Base-by-base conservation (phyloP, 2,113 vertebrate species). In the Ailurus styani region DNA sequence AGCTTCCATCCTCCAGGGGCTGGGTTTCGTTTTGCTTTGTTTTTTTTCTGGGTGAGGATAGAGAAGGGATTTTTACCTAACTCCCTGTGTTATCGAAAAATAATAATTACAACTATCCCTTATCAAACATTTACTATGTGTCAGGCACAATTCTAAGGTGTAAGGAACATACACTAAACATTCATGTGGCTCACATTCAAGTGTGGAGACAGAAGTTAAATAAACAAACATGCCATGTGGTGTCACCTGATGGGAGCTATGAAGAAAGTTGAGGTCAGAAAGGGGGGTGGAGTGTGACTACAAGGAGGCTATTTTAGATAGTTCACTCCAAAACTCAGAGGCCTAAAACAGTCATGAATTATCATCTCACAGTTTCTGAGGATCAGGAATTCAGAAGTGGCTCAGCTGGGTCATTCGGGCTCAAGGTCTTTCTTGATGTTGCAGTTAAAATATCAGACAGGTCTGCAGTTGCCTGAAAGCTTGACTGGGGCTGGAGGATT, bases 181-280 rank as follows among this genome's bases (percentile, higher is more conserved):
- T 1, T 37, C 82, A 42, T 60, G n/a, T 83, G 78, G 10, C 60
- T 84, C 52, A 70, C 20, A 62, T 68, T 78, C n/a, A n/a, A n/a
- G n/a, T n/a, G n/a, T n/a, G n/a, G n/a, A n/a, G n/a, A n/a, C 3
- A 55, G 64, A 91, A 85, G 75, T 96, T 82, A 96, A 96, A 55
- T 85, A 72, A 86, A 73, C 31, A 82, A 73, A 64, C 21, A 25
- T 37, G 31, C 50, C 62, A 37, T 31, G 25, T 83, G 83, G 8
- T 87, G 75, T 95, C 55, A 87, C 60, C 23, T 62, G 57, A 7
- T 85, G 87, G 81, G 25, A 37, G 11, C n/a, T 90, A 75, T 82
- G 20, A 87, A 47, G 66, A 77, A 89, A 92, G 70, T 84, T 89
- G 87, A 77, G 68, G 29, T 62, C 37, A 37, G 50, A 77, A 77